Conservation (phyloP, 1,140 invertebrate species). For the Ruditapes philippinarum region DNA sequence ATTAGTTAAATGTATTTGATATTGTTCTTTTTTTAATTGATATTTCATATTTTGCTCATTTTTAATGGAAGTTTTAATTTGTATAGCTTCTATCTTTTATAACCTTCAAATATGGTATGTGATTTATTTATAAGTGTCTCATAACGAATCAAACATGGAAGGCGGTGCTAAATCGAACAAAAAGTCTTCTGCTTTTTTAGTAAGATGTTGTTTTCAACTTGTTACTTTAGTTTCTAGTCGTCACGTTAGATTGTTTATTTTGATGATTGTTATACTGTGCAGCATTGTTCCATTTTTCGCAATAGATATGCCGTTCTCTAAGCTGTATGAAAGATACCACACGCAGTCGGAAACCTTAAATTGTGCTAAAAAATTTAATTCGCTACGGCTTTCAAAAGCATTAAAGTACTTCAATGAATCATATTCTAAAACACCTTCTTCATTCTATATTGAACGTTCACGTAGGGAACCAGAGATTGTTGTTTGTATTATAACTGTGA, state of each 20-base stretch:
- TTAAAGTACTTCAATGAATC: background rate
- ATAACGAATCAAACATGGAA: no score
- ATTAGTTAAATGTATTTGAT: no score
- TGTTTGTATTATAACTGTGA: slow-evolving; percentile 46
- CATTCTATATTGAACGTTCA: background rate
- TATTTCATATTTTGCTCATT: no score
- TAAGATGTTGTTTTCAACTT: background rate
- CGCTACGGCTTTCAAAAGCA: background rate
- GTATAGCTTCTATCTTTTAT: no score
- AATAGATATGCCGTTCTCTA: slow-evolving; percentile 14
- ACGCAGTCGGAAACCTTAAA: background rate
- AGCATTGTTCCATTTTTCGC: slow-evolving; percentile 8
- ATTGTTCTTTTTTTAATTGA: no score
- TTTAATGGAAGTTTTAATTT: no score
- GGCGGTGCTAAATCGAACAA: no score
- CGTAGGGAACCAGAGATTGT: background rate
- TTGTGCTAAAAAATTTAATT: slow-evolving; percentile 34
- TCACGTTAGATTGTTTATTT: background rate
- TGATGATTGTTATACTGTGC: background rate
- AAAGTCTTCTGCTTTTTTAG: no score
- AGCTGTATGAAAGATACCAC: slow-evolving; percentile 16
- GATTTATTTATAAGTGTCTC: no score
- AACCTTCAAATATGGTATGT: no score
- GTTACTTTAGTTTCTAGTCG: background rate
- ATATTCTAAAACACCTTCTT: background rate